These are phyloP conservation scores for Caenorhabditis sp. DNA, from an alignment of 2,888 invertebrate genomes.

Conservation along the genomic window DNA sequence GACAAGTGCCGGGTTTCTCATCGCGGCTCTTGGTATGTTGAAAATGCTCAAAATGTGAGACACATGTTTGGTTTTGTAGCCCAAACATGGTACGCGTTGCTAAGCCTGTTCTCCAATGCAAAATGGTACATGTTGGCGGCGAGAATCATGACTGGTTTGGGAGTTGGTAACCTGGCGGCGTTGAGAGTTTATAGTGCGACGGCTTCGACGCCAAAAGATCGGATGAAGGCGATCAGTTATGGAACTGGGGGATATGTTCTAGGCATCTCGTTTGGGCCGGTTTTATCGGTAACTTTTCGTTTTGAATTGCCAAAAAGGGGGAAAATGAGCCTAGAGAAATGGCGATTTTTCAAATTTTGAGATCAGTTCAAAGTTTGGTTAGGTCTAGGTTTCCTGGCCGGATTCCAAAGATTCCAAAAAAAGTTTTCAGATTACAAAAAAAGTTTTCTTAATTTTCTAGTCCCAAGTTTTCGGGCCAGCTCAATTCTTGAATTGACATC, in stretches of 20 bases:
- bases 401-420: too few species aligned
- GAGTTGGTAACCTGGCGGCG: constrained; percentile 46
- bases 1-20: constrained; percentile 40
- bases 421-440: too few species aligned
- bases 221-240: constrained; percentile 48
- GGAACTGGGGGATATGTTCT: constrained; percentile 46
- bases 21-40: constrained; percentile 33
- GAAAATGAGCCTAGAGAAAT: too few species aligned
- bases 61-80: constrained; percentile 2
- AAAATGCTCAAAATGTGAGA: background rate
- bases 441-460: too few species aligned
- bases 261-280: constrained; percentile 32
- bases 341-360: too few species aligned
- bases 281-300: constrained; percentile 22
- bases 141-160: constrained; percentile 46
- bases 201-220: constrained; percentile 46
- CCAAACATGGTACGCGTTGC: constrained; percentile 26
- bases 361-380: too few species aligned
- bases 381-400: too few species aligned
- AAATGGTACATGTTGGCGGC: constrained; percentile 49
- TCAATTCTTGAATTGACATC: too few species aligned
- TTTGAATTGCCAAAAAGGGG: background rate
- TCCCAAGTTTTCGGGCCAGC: too few species aligned
- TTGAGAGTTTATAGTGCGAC: constrained; percentile 48
- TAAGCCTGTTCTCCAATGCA: constrained; percentile 11